phyloP scores from a whole-genome alignment of 2,888 invertebrate genomes.

The Pasiphila rectangulata region DNA sequence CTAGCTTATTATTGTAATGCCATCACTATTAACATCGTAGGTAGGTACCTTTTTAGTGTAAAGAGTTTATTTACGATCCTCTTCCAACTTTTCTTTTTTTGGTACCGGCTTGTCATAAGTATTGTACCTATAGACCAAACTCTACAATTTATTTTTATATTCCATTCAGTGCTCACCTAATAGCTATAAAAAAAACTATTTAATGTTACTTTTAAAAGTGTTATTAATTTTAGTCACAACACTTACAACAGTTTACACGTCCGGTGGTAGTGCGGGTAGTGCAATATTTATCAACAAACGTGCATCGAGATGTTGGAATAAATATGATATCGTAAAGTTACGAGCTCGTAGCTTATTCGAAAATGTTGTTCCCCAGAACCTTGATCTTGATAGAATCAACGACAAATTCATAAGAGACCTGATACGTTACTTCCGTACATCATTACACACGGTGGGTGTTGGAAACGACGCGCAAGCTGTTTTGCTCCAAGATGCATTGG shows the following conservation, averaged over 20 bases:
- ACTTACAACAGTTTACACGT: constrained; percentile 24
- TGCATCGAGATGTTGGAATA: constrained; percentile 55
- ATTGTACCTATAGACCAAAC: too few species aligned
- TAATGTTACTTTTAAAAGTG: constrained; percentile 8
- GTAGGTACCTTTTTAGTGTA: too few species aligned
- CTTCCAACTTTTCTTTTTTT: too few species aligned
- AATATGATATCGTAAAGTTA: constrained; percentile 59
- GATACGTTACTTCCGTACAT: constrained; percentile 53
- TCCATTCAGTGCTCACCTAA: too few species aligned
- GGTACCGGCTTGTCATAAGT: too few species aligned
- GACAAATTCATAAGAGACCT: constrained; percentile 49
- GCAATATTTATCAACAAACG: constrained; percentile 54
- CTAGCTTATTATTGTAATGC: too few species aligned
- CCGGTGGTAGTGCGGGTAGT: constrained; percentile 54
- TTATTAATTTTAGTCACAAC: too few species aligned
- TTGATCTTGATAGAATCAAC: constrained; percentile 54
- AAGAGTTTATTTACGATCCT: too few species aligned
- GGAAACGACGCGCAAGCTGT: constrained; percentile 36
- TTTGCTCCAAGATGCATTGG: constrained; percentile 56
- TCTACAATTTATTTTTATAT: too few species aligned
- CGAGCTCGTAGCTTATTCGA: constrained; percentile 61
- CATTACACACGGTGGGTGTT: constrained; percentile 43
- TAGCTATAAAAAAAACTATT: not conserved
- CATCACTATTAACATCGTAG: too few species aligned
- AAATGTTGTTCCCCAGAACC: constrained; percentile 46